Evolutionary conservation across 35 echinoderm and acorn worm species (phyloP).

Genomic region (Heliocidaris tuberculata): DNA sequence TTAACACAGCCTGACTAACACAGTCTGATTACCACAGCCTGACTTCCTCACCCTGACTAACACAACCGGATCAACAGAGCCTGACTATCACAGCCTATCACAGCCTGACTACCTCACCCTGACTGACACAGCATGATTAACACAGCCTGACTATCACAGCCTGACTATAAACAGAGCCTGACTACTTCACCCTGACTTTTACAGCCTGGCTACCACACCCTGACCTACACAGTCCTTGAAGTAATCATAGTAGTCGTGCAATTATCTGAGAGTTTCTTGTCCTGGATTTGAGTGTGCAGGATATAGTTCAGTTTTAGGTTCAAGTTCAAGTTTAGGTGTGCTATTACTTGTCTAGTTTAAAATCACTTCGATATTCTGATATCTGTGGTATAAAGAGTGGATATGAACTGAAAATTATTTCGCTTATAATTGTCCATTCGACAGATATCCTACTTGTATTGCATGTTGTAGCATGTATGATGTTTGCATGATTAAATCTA

Average conservation of each 20-base stretch:
- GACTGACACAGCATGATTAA: neutral
- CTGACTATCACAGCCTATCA: neutral
- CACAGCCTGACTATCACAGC: neutral
- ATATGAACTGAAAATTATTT: too few relatives aligned
- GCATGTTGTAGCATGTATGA: neutral
- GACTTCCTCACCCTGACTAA: neutral
- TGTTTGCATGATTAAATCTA: neutral
- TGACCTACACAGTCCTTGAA: neutral
- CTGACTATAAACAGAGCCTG: neutral
- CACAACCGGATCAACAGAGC: neutral
- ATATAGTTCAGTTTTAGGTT: too few relatives aligned
- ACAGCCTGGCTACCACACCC: neutral
- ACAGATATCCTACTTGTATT: neutral
- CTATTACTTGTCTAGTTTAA: too few relatives aligned
- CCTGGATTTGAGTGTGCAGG: too few relatives aligned
- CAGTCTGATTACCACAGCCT: neutral
- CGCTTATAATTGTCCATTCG: neutral
- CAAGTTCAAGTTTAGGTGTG: too few relatives aligned
- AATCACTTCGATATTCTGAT: too few relatives aligned
- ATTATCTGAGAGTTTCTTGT: too few relatives aligned
- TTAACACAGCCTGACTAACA: neutral
- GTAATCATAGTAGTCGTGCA: too few relatives aligned
- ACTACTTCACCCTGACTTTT: neutral
- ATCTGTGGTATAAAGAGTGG: too few relatives aligned
- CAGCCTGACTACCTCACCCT: neutral